Evolutionary conservation across 2,797 vertebrate species (phyloP), one percentile per base, ranked within the genome.

Genomic region (Lepus townsendii): DNA sequence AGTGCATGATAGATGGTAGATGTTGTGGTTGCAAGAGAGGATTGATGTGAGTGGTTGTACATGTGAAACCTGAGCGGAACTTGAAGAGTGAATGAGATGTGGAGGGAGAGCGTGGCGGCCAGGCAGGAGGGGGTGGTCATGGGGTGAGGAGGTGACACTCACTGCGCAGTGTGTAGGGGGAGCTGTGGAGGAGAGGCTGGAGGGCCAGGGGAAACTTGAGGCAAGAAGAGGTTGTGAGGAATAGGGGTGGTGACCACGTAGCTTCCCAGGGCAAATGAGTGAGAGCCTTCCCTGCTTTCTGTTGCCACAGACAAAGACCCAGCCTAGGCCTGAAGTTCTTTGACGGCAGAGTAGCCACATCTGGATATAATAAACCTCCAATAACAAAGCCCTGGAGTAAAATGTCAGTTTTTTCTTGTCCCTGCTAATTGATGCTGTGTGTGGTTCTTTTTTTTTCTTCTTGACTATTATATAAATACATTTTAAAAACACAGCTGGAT

Each of bases 391-490:
- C 71, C 50, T 96, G 76, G 83, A 97, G 91, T 97, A 94, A 97
- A 97, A 97, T 96, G 97, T 96, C 96, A 94, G 1, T 98, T 97
- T 96, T 96, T 93, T 91, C 60, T 90, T 90, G 16, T 88, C 96
- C 75, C 71, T 75, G 89, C 91, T 98, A 87, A 2, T 90, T 94
- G 78, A 87, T 96, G 78, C 83, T 96, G 38, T 76, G 73, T 95
- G 92, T 96, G 92, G 83, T 94, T 97, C 83, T 92, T 97, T 79
- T 92, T 92, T 96, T 96, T 96, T 47, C 42, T 97, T 91, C 78
- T 16, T 57, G 54, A 57, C 77, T 10, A 69, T 97, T 97, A 93
- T 96, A 96, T 98, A 97, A 98, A 98, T 97, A 95, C 83, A 83
- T 94, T 97, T 94, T 84, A 82, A 97, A 96, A 97, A 85, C 95